These are phyloP conservation scores for Montipora sp. DNA, from an alignment of 64 coral and sea anemone species.

Conservation along the genomic window DNA sequence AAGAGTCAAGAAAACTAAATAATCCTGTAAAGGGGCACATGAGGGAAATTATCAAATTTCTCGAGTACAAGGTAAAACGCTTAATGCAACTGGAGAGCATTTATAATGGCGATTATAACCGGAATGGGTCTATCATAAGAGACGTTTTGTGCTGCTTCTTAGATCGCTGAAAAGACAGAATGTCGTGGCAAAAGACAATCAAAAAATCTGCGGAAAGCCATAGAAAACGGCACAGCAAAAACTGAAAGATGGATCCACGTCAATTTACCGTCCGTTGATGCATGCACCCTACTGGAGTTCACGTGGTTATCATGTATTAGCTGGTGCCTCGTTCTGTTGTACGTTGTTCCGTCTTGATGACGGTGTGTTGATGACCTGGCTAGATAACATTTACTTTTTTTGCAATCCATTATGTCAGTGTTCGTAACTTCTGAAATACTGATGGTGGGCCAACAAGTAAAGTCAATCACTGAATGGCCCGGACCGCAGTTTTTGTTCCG, in stretches of 20 bases:
- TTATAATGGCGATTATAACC: too few relatives aligned
- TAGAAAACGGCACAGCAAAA: background rate
- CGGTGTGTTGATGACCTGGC: background rate
- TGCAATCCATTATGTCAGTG: background rate
- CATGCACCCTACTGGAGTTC: slow-evolving; percentile 13
- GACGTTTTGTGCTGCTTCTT: background rate
- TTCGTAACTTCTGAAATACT: too few relatives aligned
- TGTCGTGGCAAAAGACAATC: slow-evolving; percentile 37
- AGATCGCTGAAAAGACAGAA: slow-evolving; percentile 55
- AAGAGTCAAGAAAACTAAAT: slow-evolving; percentile 50
- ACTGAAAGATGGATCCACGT: slow-evolving; percentile 33
- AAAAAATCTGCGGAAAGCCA: slow-evolving; percentile 21
- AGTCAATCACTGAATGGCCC: too few relatives aligned
- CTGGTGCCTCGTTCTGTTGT: background rate
- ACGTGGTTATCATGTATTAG: too few relatives aligned
- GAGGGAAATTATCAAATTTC: slow-evolving; percentile 54
- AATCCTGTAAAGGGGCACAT: slow-evolving; percentile 36
- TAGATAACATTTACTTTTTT: background rate
- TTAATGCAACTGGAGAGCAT: too few relatives aligned
- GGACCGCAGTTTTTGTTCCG: too few relatives aligned
- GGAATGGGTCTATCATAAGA: too few relatives aligned
- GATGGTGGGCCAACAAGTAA: too few relatives aligned
- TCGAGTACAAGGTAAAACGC: slow-evolving; percentile 13
- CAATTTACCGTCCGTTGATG: background rate
- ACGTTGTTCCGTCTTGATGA: background rate